Evolutionary conservation across 2,797 vertebrate species (phyloP), one percentile per base, ranked within the genome.

Genomic region (Forpus xanthops): DNA sequence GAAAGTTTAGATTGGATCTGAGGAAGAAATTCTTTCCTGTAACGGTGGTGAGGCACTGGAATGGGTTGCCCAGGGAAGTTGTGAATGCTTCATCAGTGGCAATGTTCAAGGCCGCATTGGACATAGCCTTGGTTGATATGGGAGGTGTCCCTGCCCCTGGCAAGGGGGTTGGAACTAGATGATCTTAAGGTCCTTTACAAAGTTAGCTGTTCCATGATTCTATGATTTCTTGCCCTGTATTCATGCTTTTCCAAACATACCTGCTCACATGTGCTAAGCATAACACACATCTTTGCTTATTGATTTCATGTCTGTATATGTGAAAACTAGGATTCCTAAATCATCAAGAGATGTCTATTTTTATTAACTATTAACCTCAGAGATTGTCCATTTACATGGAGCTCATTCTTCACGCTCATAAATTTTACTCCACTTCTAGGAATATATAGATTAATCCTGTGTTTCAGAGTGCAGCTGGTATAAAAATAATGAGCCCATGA

Each of bases 401-500:
- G 52, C 52, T 77, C 52, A 55, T 56, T 88, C 28, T 83, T 73
- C 76, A 67, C 15, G 61, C 49, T 64, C 67, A 76, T 56, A 56
- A 62, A 87, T 87, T 92, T 92, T 89, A 9, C 77, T 56, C 41
- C 8, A 15, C 41, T 91, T 52, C 49, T 71, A 93, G 81, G 61
- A 96, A 61, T 86, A 80, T 84, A 89, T 66, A 73, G 93, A 85
- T 90, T 76, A 80, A 44, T 61, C 50, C 82, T 75, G 11, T n/a
- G 21, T 76, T 89, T 85, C 65, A 78, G 42, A 87, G 47, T 58
- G 47, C 64, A 77, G 31, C 42, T 66, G 44, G 31, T 66, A 49
- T 71, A 95, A 93, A 94, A 73, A 53, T 12, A 6, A 66, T 39
- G 65, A 84, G 42, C 44, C 82, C 74, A 87, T 60, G 71, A 67